These are phyloP conservation scores for Mellivora capensis DNA, from an alignment of 2,113 vertebrate species.

Conservation along the genomic window DNA sequence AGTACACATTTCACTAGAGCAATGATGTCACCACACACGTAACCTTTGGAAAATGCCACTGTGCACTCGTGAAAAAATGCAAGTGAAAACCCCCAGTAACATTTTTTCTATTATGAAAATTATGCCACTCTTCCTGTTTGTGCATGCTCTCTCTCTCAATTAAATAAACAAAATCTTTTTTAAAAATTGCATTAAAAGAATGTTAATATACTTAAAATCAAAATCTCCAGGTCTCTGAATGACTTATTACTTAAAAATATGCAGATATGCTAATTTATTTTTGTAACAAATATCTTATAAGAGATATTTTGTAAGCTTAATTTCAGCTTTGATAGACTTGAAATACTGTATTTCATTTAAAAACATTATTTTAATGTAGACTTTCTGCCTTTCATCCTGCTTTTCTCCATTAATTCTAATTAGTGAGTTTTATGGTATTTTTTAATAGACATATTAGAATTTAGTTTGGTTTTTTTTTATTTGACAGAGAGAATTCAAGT, in stretches of 20 bases:
- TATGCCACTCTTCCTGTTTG: neutral
- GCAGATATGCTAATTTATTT: neutral
- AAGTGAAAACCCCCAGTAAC: neutral
- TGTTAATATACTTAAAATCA: neutral
- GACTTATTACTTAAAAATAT: neutral
- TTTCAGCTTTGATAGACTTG: neutral
- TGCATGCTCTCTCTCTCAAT: too few relatives aligned
- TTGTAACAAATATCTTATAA: neutral
- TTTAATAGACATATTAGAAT: neutral
- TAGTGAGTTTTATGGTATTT: neutral
- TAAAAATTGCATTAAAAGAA: neutral
- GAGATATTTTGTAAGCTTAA: neutral
- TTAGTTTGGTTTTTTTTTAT: neutral
- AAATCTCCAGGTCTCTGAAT: neutral
- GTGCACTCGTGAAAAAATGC: neutral
- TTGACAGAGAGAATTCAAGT: neutral
- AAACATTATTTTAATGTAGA: constrained; percentile 31
- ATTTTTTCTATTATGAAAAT: neutral
- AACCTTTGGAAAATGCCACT: neutral
- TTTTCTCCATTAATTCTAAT: neutral
- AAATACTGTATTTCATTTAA: neutral
- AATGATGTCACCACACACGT: neutral
- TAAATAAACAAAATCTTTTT: too few relatives aligned
- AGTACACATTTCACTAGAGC: neutral
- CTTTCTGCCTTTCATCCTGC: neutral